Conservation (phyloP, 2,113 vertebrate genomes). For the zebrafish (Danio rerio) region DNA sequence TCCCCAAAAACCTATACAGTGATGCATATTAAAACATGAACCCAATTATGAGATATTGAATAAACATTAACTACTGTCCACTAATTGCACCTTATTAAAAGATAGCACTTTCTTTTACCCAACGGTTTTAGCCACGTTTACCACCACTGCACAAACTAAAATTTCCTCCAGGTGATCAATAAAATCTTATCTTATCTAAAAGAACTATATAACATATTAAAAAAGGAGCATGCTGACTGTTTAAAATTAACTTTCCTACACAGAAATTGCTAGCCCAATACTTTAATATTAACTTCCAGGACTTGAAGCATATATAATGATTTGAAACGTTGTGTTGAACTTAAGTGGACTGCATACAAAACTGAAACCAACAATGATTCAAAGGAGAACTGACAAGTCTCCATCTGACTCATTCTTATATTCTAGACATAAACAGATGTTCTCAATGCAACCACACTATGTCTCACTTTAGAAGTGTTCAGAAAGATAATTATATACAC, state of each 20-base stretch:
- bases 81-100: not conserved
- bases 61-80: not conserved
- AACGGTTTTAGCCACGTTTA: not conserved
- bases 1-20: too few species aligned
- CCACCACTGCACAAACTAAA: not conserved
- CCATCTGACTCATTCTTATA: not conserved
- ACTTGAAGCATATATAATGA: not conserved
- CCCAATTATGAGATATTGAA: too few species aligned
- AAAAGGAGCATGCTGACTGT: not conserved
- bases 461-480: not conserved
- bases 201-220: not conserved
- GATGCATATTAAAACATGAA: too few species aligned
- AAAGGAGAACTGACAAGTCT: not conserved
- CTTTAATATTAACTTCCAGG: not conserved
- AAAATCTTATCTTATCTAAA: slow-evolving; percentile 27
- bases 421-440: not conserved
- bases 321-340: not conserved
- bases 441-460: not conserved
- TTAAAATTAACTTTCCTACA: not conserved
- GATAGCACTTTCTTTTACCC: not conserved
- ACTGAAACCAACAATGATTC: not conserved
- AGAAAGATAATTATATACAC: not conserved
- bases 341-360: not conserved
- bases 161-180: slow-evolving; percentile 16
- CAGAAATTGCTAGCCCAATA: not conserved